Conservation (phyloP, 2,113 vertebrate genomes). For the Arvicanthis niloticus region DNA sequence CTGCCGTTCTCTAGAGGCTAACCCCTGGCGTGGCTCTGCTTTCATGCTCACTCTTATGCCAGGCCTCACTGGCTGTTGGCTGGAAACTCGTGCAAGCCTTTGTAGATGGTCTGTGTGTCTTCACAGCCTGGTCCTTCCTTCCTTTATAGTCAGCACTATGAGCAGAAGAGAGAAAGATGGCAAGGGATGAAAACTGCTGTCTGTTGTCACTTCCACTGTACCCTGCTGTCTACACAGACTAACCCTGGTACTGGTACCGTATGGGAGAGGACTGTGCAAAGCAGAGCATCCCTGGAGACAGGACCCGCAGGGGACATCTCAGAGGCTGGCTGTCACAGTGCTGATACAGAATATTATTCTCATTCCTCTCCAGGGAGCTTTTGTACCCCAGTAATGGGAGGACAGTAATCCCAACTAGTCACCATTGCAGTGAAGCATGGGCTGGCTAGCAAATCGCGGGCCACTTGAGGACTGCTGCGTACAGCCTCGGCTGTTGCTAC, state of each 20-base stretch:
- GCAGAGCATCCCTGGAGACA: background rate
- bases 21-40: accelerated
- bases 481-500: background rate
- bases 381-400: background rate
- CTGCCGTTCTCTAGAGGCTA: background rate
- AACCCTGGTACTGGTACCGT: background rate
- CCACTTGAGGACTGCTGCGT: background rate
- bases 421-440: background rate
- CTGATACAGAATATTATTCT: background rate
- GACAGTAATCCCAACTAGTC: background rate
- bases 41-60: background rate
- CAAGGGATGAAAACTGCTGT: background rate
- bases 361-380: background rate
- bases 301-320: background rate
- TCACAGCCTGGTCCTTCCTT: background rate
- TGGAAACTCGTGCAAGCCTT: background rate
- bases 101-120: background rate
- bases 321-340: background rate
- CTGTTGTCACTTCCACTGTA: background rate
- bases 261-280: background rate
- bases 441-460: background rate
- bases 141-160: background rate
- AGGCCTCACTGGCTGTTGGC: background rate
- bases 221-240: background rate
- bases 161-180: background rate